Evolutionary conservation across 2,113 vertebrate genomes (phyloP).

Genomic region (Phyllostomus discolor): DNA sequence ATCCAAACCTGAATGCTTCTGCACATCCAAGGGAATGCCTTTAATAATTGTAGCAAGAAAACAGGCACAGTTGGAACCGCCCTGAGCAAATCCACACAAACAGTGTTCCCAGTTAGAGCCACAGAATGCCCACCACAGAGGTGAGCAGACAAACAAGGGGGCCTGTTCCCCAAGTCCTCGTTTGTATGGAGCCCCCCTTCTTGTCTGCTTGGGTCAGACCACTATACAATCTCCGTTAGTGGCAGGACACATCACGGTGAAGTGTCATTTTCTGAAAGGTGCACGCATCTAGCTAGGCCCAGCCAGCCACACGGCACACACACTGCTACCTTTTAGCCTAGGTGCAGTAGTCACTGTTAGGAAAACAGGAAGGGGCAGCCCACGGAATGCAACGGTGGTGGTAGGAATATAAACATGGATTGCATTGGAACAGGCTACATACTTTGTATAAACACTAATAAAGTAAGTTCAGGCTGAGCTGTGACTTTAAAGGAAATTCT

Average conservation of each 20-base stretch:
- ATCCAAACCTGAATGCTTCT: neutral
- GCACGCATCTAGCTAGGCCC: neutral
- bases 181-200: neutral
- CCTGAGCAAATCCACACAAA: neutral
- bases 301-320: neutral
- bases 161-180: neutral
- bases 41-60: neutral
- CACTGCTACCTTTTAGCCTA: constrained; percentile 10
- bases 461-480: constrained; percentile 73
- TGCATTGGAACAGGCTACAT: constrained; percentile 61
- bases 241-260: neutral
- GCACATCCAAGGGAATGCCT: neutral
- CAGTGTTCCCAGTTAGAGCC: neutral
- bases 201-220: neutral
- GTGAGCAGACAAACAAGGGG: neutral
- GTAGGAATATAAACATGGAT: constrained; percentile 65
- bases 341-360: constrained; percentile 23
- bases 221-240: neutral
- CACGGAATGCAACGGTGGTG: constrained; percentile 65
- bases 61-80: neutral
- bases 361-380: constrained; percentile 49
- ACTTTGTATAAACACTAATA: constrained; percentile 72
- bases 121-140: neutral
- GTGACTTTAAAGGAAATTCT: constrained; percentile 76
- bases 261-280: neutral